A percentile compares a stretch with the other conserved stretches of the same genome.
Evolutionary conservation across 2,888 invertebrate genomes (phyloP).

Genomic region (Drosophila macrothrix): DNA sequence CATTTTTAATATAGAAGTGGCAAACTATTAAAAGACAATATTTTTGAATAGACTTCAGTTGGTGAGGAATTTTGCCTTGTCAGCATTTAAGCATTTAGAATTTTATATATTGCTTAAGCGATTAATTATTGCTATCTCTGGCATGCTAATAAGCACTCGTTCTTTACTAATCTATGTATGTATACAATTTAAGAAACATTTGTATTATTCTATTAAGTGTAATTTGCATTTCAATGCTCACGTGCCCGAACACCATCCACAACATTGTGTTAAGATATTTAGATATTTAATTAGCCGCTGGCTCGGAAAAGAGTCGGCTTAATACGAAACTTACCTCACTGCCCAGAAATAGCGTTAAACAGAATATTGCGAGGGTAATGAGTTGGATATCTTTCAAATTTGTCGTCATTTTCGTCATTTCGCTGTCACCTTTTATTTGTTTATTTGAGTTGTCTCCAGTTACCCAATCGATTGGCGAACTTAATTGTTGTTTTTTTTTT

Average conservation of each 20-base stretch:
- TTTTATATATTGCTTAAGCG: slow-evolving; percentile 41
- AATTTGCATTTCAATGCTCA: slow-evolving; percentile 71
- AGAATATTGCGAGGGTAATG: slow-evolving; percentile 61
- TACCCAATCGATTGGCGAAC: slow-evolving; percentile 37
- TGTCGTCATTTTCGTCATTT: slow-evolving; percentile 48
- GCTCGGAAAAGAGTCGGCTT: slow-evolving; percentile 2
- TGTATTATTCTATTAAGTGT: slow-evolving; percentile 49
- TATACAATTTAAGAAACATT: slow-evolving; percentile 31
- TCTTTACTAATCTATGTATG: slow-evolving; percentile 9
- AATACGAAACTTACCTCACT: slow-evolving; percentile 65
- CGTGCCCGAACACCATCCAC: slow-evolving; percentile 43
- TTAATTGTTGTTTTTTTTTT: slow-evolving; percentile 15
- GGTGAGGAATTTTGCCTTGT: neutral
- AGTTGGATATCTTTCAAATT: slow-evolving; percentile 54
- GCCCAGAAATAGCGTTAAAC: slow-evolving; percentile 66
- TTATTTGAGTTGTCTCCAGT: slow-evolving; percentile 18
- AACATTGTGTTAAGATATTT: slow-evolving; percentile 18
- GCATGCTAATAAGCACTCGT: slow-evolving; percentile 53
- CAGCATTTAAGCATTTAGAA: slow-evolving; percentile 3
- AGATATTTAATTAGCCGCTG: slow-evolving; percentile 10
- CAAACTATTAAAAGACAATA: neutral
- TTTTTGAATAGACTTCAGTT: neutral
- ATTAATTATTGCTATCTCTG: slow-evolving; percentile 56
- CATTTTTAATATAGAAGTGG: neutral
- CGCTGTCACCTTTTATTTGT: slow-evolving; percentile 13